A percentile compares a stretch with the other conserved stretches of the same genome.
phyloP scores from a whole-genome alignment of 2,113 vertebrate genomes.

The Microtus pennsylvanicus region DNA sequence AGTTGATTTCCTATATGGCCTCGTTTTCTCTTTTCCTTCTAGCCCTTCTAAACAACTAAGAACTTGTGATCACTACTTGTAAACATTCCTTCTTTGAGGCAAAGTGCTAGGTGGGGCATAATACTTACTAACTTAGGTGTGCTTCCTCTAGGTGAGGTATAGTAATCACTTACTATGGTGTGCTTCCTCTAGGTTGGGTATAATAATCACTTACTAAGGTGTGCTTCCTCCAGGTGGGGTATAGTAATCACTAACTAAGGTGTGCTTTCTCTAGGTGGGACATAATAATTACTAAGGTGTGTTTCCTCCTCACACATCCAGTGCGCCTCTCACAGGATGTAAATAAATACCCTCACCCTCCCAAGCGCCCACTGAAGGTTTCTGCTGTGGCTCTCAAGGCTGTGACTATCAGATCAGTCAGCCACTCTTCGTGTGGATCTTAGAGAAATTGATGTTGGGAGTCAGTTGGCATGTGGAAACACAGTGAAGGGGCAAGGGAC shows the following conservation, averaged over 20 bases:
- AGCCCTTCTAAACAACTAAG: neutral
- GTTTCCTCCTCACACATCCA: too few relatives aligned
- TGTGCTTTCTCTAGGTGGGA: too few relatives aligned
- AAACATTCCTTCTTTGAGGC: neutral
- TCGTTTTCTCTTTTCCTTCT: neutral
- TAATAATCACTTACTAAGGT: too few relatives aligned
- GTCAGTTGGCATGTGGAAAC: neutral
- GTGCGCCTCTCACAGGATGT: neutral
- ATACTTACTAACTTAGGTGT: neutral
- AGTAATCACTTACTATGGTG: too few relatives aligned
- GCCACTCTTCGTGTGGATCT: neutral
- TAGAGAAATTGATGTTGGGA: slow-evolving; percentile 24
- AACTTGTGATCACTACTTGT: slow-evolving; percentile 3
- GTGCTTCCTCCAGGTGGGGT: too few relatives aligned
- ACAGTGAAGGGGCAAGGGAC: neutral
- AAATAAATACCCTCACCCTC: slow-evolving; percentile 9
- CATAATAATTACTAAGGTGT: too few relatives aligned
- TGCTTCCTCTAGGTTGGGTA: too few relatives aligned
- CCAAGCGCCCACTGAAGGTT: neutral
- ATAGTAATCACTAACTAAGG: too few relatives aligned
- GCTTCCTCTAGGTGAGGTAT: too few relatives aligned
- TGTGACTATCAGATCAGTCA: neutral
- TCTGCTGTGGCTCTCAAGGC: neutral
- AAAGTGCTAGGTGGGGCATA: neutral
- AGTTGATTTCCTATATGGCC: neutral